Evolutionary conservation across 1,140 invertebrate species (phyloP), one percentile per base, ranked within the genome.

Genomic region (Drosophila kikkawai): DNA sequence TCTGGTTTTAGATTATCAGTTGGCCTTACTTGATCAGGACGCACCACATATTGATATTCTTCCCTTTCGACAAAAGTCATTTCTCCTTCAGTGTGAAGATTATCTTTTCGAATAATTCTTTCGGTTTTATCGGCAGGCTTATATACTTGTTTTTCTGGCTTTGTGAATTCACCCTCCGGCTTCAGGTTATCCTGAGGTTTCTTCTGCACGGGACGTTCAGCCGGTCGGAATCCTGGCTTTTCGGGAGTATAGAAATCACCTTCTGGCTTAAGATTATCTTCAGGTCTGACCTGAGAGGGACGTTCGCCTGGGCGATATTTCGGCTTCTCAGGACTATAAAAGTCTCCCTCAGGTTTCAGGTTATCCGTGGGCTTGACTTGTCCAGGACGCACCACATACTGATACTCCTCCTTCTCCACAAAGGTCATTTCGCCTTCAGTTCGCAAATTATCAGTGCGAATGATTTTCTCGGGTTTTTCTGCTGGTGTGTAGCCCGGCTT

Each of bases 281-380:
- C 63, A 75, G 94, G 93, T 32, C 76, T 73, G 34, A 88, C 91
- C 53, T 91, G 92, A 59, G 87, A 82, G 0, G 93, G 94, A 64
- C 93, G 91, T 76, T 95, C 95, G 64, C 93, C 94, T 0, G 94
- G 93, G 11, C 34, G 39, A 50, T 82, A 93, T 13, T 64, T 66
- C 6, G 68, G 74, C 32, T 91, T 91, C 7, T 91, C 86, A 0
- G 85, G 85, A 29, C 65, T 94, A 63, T 91, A 94, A 91, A 90
- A 93, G 79, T 81, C 95, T 9, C 93, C 67, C 91, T 95, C 95
- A 0, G 94, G 93, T 75, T 92, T 93, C 15, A 95, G 91, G 83
- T 96, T 96, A 92, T 96, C 95, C 80, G 94, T 93, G 51, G 95
- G 94, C 82, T 93, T 94, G 39, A 94, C 94, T 42, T 95, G 94